Percentiles rank a stretch among this genome's conserved stretches.
phyloP scores from a whole-genome alignment of 2,888 invertebrate species.

The Arge pagana region DNA sequence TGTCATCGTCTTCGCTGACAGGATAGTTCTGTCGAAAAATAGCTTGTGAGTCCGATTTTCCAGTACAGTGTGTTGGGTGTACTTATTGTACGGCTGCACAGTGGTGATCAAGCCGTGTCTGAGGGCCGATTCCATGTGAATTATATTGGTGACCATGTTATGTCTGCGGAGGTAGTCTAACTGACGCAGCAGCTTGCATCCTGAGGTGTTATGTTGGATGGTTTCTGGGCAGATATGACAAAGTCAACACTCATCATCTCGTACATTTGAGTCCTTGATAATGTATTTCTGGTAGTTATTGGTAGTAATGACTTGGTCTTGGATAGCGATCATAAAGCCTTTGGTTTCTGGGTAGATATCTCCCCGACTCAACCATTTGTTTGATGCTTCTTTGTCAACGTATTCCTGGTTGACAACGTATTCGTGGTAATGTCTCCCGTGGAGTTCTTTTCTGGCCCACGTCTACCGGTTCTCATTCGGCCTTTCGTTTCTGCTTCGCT shows the following conservation, averaged over 20 bases:
- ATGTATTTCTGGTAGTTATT: slow-evolving; percentile 25
- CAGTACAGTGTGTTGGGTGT: slow-evolving; percentile 18
- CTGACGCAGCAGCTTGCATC: slow-evolving; percentile 22
- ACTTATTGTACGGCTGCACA: slow-evolving; percentile 26
- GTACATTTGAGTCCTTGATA: slow-evolving; percentile 16
- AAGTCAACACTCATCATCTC: slow-evolving; percentile 27
- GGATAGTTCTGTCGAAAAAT: slow-evolving; percentile 26
- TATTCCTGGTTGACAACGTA: slow-evolving; percentile 13
- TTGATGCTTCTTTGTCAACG: slow-evolving; percentile 18
- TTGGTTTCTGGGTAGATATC: slow-evolving; percentile 30
- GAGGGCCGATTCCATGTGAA: slow-evolving; percentile 23
- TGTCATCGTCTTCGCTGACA: slow-evolving; percentile 22
- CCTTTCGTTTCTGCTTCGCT: slow-evolving; percentile 4
- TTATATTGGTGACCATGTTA: slow-evolving; percentile 27
- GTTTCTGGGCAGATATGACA: slow-evolving; percentile 25
- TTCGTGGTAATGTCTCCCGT: slow-evolving; percentile 23
- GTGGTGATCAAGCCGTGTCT: slow-evolving; percentile 1
- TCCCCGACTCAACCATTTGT: slow-evolving; percentile 24
- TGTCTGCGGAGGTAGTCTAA: slow-evolving; percentile 29
- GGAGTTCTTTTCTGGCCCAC: slow-evolving; percentile 23
- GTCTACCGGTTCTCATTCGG: not conserved
- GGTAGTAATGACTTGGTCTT: slow-evolving; percentile 28
- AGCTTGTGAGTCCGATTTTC: slow-evolving; percentile 16
- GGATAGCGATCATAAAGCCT: slow-evolving; percentile 27
- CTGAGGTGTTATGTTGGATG: slow-evolving; percentile 26